These are phyloP conservation scores for Lasiurus cinereus DNA, from an alignment of 2,113 vertebrate species.

Conservation along the genomic window DNA sequence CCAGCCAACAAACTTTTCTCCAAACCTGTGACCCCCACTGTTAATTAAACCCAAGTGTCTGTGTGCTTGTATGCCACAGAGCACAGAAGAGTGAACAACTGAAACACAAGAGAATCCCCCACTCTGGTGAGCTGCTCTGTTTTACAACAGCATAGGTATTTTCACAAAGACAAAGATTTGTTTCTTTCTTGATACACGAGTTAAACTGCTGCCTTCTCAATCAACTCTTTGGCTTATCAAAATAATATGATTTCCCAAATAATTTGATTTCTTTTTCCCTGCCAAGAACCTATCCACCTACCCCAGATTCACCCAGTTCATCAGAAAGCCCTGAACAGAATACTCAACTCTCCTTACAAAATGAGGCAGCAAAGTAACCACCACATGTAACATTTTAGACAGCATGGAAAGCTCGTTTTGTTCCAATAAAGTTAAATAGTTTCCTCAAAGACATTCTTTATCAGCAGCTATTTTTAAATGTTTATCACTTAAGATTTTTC, in stretches of 20 bases:
- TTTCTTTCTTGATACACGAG: no score
- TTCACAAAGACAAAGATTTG: no score
- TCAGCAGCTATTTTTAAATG: background rate
- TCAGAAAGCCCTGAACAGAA: background rate
- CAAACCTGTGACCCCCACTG: background rate
- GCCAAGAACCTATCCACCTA: background rate
- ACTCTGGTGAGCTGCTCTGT: no score
- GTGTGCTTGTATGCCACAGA: no score
- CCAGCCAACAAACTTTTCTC: background rate
- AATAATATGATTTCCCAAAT: background rate
- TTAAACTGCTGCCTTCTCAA: no score
- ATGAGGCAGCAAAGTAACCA: background rate
- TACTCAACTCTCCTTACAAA: background rate
- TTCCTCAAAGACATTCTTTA: background rate
- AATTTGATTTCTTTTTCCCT: background rate
- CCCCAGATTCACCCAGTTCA: background rate
- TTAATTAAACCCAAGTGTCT: background rate
- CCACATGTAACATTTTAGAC: background rate
- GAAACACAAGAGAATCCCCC: no score
- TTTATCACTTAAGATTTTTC: conserved; percentile 13
- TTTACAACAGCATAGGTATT: no score
- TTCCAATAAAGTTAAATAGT: background rate
- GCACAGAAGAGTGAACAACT: no score
- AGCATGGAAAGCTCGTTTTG: background rate
- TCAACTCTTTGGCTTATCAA: no score